Evolutionary conservation across 2,797 vertebrate genomes (phyloP).

Genomic region (Squalus acanthias): DNA sequence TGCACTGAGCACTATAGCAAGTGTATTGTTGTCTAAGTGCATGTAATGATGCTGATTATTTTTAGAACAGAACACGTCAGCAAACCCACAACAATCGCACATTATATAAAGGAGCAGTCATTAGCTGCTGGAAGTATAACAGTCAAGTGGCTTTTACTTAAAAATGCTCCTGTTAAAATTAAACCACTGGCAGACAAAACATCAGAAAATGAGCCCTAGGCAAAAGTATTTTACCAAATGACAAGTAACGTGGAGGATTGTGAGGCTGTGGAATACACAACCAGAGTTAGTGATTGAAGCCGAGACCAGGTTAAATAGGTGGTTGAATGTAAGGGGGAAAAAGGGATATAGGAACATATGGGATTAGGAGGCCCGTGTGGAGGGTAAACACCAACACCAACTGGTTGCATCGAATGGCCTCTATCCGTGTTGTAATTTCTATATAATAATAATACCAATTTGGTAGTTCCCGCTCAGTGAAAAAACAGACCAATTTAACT

Average conservation of each 20-base stretch:
- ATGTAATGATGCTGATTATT: neutral
- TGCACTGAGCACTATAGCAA: neutral
- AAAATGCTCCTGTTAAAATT: constrained; percentile 21
- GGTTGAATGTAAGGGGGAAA: neutral
- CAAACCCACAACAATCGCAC: constrained; percentile 4
- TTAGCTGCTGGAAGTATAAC: constrained; percentile 9
- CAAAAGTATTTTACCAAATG: neutral
- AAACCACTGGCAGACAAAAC: constrained; percentile 4
- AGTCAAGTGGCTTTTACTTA: constrained; percentile 30
- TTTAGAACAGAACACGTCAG: constrained; percentile 24
- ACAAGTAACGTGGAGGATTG: neutral
- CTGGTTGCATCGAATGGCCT: neutral
- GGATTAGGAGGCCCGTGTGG: neutral
- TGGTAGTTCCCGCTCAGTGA: neutral
- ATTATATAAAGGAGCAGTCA: constrained; percentile 13
- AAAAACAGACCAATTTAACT: neutral
- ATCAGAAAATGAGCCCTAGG: neutral
- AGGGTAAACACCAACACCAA: neutral
- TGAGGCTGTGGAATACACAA: neutral
- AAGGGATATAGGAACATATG: neutral
- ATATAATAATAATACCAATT: neutral
- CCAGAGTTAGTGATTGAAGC: neutral
- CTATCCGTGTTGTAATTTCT: neutral
- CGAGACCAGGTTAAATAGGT: neutral
- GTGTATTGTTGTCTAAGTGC: constrained; percentile 9